phyloP scores from a whole-genome alignment of 2,888 invertebrate species.

The Digitonthophagus gazella region DNA sequence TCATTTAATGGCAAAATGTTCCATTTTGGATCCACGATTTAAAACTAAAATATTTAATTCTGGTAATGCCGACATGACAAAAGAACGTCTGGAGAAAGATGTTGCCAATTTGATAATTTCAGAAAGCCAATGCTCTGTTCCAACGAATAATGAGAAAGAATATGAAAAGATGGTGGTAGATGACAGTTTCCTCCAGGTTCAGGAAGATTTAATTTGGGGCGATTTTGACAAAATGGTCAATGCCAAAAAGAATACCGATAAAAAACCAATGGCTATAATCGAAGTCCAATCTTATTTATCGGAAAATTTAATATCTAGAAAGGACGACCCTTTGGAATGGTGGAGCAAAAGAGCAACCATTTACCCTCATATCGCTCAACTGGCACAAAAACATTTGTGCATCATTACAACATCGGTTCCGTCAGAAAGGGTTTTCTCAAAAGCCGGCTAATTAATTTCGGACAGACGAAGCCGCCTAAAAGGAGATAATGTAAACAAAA shows the following conservation, averaged over 20 bases:
- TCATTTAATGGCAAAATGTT: slow-evolving; percentile 16
- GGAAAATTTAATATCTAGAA: slow-evolving; percentile 10
- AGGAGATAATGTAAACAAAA: too few species aligned
- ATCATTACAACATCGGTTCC: slow-evolving; percentile 13
- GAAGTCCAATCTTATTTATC: slow-evolving; percentile 5
- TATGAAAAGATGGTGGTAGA: neutral
- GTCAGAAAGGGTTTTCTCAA: slow-evolving; percentile 13
- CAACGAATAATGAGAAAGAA: neutral
- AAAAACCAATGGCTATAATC: slow-evolving; percentile 1
- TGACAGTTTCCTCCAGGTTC: neutral
- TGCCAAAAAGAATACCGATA: slow-evolving; percentile 12
- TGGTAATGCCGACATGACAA: slow-evolving; percentile 17
- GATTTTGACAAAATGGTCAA: slow-evolving; percentile 10
- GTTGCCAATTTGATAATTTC: neutral
- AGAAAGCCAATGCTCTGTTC: neutral
- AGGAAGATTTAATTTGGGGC: slow-evolving; percentile 3
- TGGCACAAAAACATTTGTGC: slow-evolving; percentile 6
- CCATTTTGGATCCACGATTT: slow-evolving; percentile 28
- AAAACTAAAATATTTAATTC: slow-evolving; percentile 23
- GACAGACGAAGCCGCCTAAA: too few species aligned
- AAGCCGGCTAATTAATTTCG: too few species aligned
- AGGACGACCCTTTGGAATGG: slow-evolving; percentile 2
- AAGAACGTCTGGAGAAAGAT: slow-evolving; percentile 7
- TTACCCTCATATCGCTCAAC: slow-evolving; percentile 5
- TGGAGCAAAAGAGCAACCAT: slow-evolving; percentile 1